These are phyloP conservation scores for Acestrorhynchus altus DNA, from an alignment of 2,797 vertebrate species.

Conservation along the genomic window DNA sequence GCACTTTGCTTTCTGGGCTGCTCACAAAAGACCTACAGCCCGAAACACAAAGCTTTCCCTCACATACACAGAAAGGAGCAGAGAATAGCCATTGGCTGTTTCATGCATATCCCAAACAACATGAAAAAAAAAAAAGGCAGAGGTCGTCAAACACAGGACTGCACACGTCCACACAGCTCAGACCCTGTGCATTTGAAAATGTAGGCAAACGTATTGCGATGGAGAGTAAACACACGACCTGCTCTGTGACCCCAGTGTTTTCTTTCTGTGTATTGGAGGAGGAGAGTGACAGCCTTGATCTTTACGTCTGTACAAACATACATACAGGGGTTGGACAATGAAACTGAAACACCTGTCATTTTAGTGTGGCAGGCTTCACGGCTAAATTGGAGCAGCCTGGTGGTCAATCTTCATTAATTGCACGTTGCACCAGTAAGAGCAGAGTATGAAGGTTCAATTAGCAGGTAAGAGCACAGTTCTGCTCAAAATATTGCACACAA, in stretches of 20 bases:
- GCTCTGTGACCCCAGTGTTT: neutral
- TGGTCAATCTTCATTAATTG: no score
- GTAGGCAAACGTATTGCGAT: neutral
- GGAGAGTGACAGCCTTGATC: neutral
- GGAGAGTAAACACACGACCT: slow-evolving; percentile 12
- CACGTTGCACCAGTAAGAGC: no score
- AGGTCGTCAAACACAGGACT: neutral
- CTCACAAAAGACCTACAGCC: slow-evolving; percentile 32
- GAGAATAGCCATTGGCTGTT: neutral
- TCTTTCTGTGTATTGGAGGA: neutral
- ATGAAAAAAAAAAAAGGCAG: neutral
- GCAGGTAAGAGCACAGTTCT: no score
- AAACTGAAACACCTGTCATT: no score
- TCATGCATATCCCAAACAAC: neutral
- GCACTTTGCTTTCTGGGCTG: slow-evolving; percentile 45
- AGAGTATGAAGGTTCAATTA: no score
- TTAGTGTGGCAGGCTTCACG: no score
- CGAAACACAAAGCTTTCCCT: slow-evolving; percentile 41
- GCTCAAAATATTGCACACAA: no score
- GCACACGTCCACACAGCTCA: neutral
- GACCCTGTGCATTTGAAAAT: neutral
- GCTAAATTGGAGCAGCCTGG: no score
- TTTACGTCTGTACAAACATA: slow-evolving; percentile 11
- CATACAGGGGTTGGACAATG: no score
- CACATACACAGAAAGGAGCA: neutral